Evolutionary conservation across 2,113 vertebrate species (phyloP).

Genomic region (Otus sunia): DNA sequence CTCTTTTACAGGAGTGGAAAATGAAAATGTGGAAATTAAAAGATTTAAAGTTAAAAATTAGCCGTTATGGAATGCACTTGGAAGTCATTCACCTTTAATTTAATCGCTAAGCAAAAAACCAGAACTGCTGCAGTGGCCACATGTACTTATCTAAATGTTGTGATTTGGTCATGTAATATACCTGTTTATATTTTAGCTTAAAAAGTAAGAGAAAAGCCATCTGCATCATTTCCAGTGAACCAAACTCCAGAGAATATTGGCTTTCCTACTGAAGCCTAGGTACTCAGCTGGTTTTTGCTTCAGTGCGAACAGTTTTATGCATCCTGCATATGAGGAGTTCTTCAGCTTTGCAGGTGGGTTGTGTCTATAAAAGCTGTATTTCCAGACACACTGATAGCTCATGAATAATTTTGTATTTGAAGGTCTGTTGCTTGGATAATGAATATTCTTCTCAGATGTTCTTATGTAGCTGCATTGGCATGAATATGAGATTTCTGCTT

Average conservation of each 20-base stretch:
- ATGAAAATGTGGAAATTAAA: not conserved
- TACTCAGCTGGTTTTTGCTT: not conserved
- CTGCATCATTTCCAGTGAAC: not conserved
- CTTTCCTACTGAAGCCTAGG: not conserved
- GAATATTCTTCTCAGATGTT: constrained; percentile 16
- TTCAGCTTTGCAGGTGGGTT: constrained; percentile 21
- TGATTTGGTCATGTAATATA: not conserved
- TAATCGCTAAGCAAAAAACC: not conserved
- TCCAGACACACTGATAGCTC: not conserved
- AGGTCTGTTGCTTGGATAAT: not conserved
- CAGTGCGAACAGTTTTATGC: not conserved
- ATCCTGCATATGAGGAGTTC: not conserved
- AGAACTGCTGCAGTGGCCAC: not conserved
- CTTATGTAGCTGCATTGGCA: not conserved
- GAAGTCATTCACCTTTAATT: not conserved
- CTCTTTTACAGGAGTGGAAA: not conserved
- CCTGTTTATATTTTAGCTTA: not conserved
- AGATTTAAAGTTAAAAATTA: not conserved
- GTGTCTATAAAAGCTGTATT: not conserved
- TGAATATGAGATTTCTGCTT: constrained; percentile 1
- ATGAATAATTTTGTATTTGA: not conserved
- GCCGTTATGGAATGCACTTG: not conserved
- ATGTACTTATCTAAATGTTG: not conserved
- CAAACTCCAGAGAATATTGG: not conserved
- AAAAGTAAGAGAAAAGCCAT: not conserved